Evolutionary conservation across 2,113 vertebrate genomes (phyloP), one percentile per base, ranked within the genome.

Genomic region (Hypocryptadius cinnamomeus): DNA sequence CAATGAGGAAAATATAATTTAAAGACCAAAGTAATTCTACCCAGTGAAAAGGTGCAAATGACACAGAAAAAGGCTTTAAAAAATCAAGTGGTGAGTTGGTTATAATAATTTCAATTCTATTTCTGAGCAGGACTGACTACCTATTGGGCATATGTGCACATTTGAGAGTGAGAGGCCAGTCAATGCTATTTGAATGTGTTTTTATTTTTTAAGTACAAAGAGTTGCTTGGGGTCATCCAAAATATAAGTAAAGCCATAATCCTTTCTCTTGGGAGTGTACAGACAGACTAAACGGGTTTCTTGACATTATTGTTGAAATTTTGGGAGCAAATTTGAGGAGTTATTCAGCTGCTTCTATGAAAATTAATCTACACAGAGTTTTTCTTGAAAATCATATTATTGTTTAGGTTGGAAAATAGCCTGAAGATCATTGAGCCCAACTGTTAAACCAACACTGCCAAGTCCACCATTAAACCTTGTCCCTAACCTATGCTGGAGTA

Each of bases 1-100:
- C 92, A 95, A 84, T 50, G 81, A 85, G 80, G 72, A 94, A 95
- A 96, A 94, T 70, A 89, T 68, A 68, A 69, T 89, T 89, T 92
- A 91, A 90, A 86, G 89, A 92, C 72, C 54, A 65, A 87, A 96
- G 90, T 77, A 94, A 90, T 88, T 84, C 79, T 71, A 72, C 61
- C 57, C 60, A 79, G 53, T 81, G 85, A 79, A 95, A 95, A 95
- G 60, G 89, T 96, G 65, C 45, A 93, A 85, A 61, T 5, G 44
- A 28, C 78, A 80, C 37, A 85, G 90, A 86, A 91, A 86, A 92
- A 84, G 30, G 77, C 70, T 76, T 50, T 63, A 76, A 89, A 92
- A 87, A 80, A 61, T 57, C 31, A 79, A 72, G 68, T 42, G 45
- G 40, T 72, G 72, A 85, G 53, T 91, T 89, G 22, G 47, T 89